Percentiles rank a stretch among this genome's conserved stretches.
Conservation (phyloP, 2,797 vertebrate genomes). For the Stomatorhinus walkeri region DNA sequence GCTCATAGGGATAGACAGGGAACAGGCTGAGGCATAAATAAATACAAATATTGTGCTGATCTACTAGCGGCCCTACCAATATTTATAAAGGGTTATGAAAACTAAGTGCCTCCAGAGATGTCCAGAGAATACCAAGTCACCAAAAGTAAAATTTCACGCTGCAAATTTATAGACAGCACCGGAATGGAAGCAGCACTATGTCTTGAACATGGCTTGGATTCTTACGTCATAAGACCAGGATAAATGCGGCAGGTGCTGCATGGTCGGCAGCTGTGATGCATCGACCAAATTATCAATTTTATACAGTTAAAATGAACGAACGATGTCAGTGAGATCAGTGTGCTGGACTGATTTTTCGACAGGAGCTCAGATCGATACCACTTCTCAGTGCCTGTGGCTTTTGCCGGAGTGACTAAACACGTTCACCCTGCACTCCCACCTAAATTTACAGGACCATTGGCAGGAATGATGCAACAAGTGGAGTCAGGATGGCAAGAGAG, state of each 20-base stretch:
- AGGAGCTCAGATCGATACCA: neutral
- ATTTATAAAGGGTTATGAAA: neutral
- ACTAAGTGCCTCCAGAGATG: neutral
- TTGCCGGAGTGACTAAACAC: neutral
- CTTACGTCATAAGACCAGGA: neutral
- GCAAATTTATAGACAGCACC: neutral
- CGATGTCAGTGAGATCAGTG: neutral
- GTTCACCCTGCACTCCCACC: neutral
- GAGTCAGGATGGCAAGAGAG: slow-evolving; percentile 11
- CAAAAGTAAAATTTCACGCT: neutral
- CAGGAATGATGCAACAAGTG: slow-evolving; percentile 28
- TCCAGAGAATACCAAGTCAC: neutral
- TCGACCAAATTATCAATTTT: neutral
- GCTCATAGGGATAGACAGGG: neutral
- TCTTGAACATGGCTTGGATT: neutral
- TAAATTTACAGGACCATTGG: neutral
- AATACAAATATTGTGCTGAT: neutral
- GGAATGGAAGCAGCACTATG: neutral
- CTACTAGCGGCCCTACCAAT: neutral
- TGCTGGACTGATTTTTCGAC: neutral
- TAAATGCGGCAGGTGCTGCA: neutral
- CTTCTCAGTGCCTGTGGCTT: neutral
- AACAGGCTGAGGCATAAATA: neutral
- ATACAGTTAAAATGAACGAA: neutral
- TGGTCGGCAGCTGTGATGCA: neutral